phyloP scores from a whole-genome alignment of 1,140 invertebrate genomes.

The Drosophila ambigua region DNA sequence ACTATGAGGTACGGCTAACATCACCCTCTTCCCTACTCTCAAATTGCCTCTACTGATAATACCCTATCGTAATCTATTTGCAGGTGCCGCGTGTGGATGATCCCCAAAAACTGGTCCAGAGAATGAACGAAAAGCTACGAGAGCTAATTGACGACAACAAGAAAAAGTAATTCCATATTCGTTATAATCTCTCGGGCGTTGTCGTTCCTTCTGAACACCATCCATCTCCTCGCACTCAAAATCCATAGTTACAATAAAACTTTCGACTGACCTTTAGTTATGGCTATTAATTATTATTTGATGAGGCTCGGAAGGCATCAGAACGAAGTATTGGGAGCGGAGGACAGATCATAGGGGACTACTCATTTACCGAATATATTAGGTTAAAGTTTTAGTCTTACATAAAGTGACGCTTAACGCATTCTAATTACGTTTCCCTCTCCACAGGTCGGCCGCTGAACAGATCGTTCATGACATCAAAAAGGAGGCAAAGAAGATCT shows the following conservation, averaged over 20 bases:
- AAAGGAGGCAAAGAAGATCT: constrained; percentile 70
- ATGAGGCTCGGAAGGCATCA: too few species aligned
- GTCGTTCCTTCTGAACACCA: too few species aligned
- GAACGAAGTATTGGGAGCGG: too few species aligned
- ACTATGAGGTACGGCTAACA: constrained; percentile 88
- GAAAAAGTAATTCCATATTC: constrained; percentile 70
- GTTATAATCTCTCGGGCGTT: neutral
- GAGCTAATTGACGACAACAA: constrained; percentile 88
- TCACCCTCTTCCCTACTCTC: too few species aligned
- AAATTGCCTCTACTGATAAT: neutral
- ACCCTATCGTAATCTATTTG: constrained; percentile 62
- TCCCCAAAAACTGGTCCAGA: constrained; percentile 88
- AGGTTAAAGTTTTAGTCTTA: too few species aligned
- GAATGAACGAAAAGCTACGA: constrained; percentile 85
- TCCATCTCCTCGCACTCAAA: too few species aligned
- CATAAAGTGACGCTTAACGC: too few species aligned
- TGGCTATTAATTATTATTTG: neutral
- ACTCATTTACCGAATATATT: too few species aligned
- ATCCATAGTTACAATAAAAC: constrained; percentile 1
- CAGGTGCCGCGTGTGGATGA: constrained; percentile 93
- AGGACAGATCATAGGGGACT: too few species aligned
- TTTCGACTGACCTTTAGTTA: constrained; percentile 1
- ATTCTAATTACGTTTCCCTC: neutral
- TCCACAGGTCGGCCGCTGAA: constrained; percentile 61
- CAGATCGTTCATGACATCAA: constrained; percentile 72